Percentiles rank a stretch among this genome's conserved stretches.
Evolutionary conservation across 1,140 invertebrate genomes (phyloP).

Genomic region (Glomeris maerens): DNA sequence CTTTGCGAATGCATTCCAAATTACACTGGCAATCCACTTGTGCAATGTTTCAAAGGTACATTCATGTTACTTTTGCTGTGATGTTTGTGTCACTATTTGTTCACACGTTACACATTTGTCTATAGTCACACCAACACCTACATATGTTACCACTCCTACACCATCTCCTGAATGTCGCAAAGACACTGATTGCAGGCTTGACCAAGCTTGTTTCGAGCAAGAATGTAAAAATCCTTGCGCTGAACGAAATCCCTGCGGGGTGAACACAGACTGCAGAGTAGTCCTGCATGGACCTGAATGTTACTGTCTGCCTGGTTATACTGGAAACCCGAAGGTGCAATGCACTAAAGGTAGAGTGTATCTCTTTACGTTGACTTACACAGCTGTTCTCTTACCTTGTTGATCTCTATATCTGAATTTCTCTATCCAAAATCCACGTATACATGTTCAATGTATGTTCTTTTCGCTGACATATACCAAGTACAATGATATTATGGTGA

Average conservation of each 20-base stretch:
- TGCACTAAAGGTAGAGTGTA: slow-evolving; percentile 2
- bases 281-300: slow-evolving; percentile 17
- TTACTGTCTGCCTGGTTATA: slow-evolving; percentile 18
- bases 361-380: too few relatives aligned
- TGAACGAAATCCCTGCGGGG: slow-evolving; percentile 20
- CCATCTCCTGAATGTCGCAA: slow-evolving; percentile 17
- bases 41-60: slow-evolving; percentile 46
- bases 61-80: too few relatives aligned
- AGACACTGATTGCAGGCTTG: slow-evolving; percentile 23
- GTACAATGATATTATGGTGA: too few relatives aligned
- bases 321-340: slow-evolving; percentile 16
- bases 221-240: slow-evolving; percentile 24
- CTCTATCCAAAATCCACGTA: too few relatives aligned
- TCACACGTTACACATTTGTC: too few relatives aligned
- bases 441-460: too few relatives aligned
- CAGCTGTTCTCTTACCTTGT: too few relatives aligned
- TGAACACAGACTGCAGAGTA: slow-evolving; percentile 19
- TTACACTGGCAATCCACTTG: slow-evolving; percentile 65
- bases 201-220: slow-evolving; percentile 23
- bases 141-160: slow-evolving; percentile 13
- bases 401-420: too few relatives aligned
- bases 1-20: too few relatives aligned
- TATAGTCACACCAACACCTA: neutral
- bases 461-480: too few relatives aligned
- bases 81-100: too few relatives aligned